phyloP scores from a whole-genome alignment of 2,113 vertebrate species.

The Daubentonia madagascariensis region DNA sequence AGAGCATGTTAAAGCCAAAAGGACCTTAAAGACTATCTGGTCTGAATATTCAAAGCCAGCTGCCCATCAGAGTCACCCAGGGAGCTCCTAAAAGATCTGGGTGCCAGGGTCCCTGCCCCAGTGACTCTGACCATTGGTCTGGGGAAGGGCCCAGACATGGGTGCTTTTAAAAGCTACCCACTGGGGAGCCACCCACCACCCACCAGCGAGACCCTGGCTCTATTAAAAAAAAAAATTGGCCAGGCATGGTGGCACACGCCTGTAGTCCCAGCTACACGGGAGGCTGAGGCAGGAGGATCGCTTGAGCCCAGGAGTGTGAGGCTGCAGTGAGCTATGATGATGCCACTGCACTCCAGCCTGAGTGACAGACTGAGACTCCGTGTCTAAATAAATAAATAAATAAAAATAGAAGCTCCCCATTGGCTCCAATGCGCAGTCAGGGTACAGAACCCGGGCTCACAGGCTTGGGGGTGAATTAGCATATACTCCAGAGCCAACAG shows the following conservation, averaged over 20 bases:
- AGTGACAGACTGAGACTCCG: too few species aligned
- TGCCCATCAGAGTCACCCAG: fast-evolving
- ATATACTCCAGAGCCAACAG: neutral
- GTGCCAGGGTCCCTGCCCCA: neutral
- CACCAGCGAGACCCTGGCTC: too few species aligned
- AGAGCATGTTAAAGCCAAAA: neutral
- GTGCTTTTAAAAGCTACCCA: neutral
- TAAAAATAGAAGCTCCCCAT: neutral
- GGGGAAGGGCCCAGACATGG: neutral
- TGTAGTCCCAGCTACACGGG: too few species aligned
- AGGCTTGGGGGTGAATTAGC: neutral
- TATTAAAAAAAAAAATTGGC: too few species aligned
- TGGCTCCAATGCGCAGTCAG: neutral
- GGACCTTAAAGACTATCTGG: too few species aligned
- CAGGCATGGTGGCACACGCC: too few species aligned
- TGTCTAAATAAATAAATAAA: too few species aligned
- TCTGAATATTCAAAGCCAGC: neutral
- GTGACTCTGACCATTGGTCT: fast-evolving
- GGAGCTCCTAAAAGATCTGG: neutral
- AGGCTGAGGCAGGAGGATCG: too few species aligned
- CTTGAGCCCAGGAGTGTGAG: too few species aligned
- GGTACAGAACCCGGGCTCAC: fast-evolving
- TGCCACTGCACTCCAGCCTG: too few species aligned
- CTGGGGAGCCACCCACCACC: too few species aligned
- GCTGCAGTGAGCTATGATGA: too few species aligned